These are phyloP conservation scores for Tigriopus californicus DNA, from an alignment of 2,888 invertebrate species.

Conservation along the genomic window DNA sequence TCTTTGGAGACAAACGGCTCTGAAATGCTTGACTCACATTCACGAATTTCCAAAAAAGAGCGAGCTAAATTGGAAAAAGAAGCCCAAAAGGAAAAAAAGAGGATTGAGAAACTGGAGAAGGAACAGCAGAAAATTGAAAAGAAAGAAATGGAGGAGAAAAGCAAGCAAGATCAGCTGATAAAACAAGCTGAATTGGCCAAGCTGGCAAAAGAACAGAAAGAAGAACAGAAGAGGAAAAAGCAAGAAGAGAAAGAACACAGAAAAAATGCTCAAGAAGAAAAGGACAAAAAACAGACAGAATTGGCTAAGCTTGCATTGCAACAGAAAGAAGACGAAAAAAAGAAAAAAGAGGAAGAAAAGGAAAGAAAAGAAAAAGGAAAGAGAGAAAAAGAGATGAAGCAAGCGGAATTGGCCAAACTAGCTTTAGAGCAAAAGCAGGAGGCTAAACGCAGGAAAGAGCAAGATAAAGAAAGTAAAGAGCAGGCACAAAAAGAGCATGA, in stretches of 20 bases:
- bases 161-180: neutral
- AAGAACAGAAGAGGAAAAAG: neutral
- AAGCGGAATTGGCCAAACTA: neutral
- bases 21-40: no score
- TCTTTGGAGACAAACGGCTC: no score
- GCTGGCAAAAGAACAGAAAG: neutral
- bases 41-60: neutral
- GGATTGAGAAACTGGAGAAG: neutral
- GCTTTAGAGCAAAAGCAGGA: neutral
- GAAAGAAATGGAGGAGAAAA: neutral
- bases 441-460: neutral
- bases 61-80: neutral
- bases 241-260: neutral
- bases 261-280: neutral
- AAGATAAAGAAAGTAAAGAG: neutral
- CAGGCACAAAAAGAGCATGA: neutral
- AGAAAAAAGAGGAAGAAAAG: neutral
- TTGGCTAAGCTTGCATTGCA: neutral
- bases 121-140: neutral
- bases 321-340: neutral
- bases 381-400: neutral
- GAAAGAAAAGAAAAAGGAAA: neutral
- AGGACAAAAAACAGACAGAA: neutral
- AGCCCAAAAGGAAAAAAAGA: neutral
- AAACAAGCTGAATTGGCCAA: neutral